Evolutionary conservation across 2,888 invertebrate genomes (phyloP).

Genomic region (Ceraclea dissimilis): DNA sequence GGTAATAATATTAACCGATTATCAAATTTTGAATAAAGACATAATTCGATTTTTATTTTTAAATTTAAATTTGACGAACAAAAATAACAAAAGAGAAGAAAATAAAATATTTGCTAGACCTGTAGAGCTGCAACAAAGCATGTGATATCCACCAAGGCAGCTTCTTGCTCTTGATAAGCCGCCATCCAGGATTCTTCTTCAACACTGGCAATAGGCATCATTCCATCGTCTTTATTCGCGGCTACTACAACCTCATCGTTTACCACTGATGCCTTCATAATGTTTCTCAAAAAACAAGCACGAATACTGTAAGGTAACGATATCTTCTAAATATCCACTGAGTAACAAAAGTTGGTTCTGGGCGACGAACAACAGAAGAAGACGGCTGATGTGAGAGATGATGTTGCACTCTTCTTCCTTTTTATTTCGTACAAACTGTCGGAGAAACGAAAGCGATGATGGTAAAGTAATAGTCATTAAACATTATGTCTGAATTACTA

Average conservation of each 20-base stretch:
- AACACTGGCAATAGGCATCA: constrained; percentile 3
- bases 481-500: constrained; percentile 5
- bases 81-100: constrained; percentile 9
- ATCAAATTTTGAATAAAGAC: too few relatives aligned
- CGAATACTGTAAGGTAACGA: too few relatives aligned
- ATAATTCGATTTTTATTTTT: too few relatives aligned
- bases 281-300: too few relatives aligned
- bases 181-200: constrained; percentile 9
- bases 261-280: constrained; percentile 8
- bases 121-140: constrained; percentile 22
- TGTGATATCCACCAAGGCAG: constrained; percentile 21
- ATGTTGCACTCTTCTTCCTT: neutral
- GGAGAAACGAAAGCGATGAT: constrained; percentile 11
- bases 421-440: constrained; percentile 13
- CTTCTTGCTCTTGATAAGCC: constrained; percentile 19
- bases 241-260: constrained; percentile 9
- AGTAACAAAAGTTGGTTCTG: too few relatives aligned
- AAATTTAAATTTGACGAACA: too few relatives aligned
- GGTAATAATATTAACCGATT: neutral
- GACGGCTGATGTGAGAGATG: too few relatives aligned
- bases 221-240: neutral
- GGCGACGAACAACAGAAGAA: too few relatives aligned
- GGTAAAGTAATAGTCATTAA: neutral
- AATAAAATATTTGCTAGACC: constrained; percentile 18
- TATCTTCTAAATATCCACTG: too few relatives aligned